Percentiles rank a stretch among this genome's conserved stretches.
Evolutionary conservation across 2,888 invertebrate genomes (phyloP).

Genomic region (Acheta domesticus): DNA sequence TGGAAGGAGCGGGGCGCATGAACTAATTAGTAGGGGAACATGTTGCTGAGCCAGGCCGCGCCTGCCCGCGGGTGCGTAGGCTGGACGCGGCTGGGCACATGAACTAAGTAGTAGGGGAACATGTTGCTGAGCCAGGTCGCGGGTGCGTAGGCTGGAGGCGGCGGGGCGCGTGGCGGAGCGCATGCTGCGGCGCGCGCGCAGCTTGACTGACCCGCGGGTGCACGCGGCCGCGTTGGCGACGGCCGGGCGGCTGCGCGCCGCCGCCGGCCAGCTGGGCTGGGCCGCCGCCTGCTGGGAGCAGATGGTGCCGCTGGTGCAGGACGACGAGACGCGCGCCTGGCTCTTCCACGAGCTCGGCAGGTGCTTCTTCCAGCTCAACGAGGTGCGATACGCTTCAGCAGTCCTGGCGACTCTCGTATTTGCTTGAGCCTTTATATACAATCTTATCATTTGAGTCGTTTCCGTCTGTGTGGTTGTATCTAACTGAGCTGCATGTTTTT

Average conservation of each 20-base stretch:
- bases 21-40: no score
- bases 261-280: conserved; percentile 2
- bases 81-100: no score
- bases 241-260: background rate
- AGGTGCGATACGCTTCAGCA: background rate
- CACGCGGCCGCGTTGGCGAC: background rate
- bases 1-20: background rate
- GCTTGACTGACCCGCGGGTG: background rate
- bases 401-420: no score
- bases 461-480: no score
- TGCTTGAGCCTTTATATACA: no score
- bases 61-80: no score
- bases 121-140: no score
- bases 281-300: conserved; percentile 7
- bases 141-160: background rate
- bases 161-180: background rate
- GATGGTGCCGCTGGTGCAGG: conserved; percentile 1
- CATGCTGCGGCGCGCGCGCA: background rate
- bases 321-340: conserved; percentile 4
- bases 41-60: no score
- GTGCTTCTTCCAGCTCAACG: background rate
- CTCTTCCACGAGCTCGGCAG: background rate
- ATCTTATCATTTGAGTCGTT: no score
- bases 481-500: no score
- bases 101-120: no score